Evolutionary conservation across 2,888 invertebrate species (phyloP).

Genomic region (Torymus texanus): DNA sequence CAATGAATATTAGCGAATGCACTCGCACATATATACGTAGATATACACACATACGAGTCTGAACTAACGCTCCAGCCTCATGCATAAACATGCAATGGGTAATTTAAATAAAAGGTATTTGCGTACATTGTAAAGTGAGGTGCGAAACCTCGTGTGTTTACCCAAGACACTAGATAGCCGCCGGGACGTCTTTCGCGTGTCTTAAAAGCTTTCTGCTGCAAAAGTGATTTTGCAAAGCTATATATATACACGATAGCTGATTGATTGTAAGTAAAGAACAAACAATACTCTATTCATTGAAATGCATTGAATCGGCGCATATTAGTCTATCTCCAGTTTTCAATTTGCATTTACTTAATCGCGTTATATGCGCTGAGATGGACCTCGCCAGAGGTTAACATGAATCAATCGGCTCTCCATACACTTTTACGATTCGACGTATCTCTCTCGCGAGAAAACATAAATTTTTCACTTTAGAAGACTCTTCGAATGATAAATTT

Average conservation of each 20-base stretch:
- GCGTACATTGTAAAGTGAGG: constrained; percentile 11
- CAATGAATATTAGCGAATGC: constrained; percentile 22
- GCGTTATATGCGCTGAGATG: neutral
- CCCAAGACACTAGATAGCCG: constrained; percentile 7
- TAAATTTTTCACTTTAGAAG: too few relatives aligned
- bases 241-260: constrained; percentile 12
- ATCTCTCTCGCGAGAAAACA: too few relatives aligned
- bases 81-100: constrained; percentile 36
- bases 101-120: constrained; percentile 33
- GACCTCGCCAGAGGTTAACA: too few relatives aligned
- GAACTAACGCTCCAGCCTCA: neutral
- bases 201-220: neutral
- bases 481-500: neutral
- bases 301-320: neutral
- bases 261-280: neutral
- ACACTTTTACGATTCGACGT: too few relatives aligned
- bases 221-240: neutral
- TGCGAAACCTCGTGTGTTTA: constrained; percentile 20
- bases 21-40: neutral
- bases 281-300: constrained; percentile 29
- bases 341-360: constrained; percentile 22
- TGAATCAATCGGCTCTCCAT: too few relatives aligned
- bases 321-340: constrained; percentile 15
- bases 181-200: neutral
- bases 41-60: neutral